phyloP scores from a whole-genome alignment of 2,797 vertebrate genomes.

The Diglossa cyanea region DNA sequence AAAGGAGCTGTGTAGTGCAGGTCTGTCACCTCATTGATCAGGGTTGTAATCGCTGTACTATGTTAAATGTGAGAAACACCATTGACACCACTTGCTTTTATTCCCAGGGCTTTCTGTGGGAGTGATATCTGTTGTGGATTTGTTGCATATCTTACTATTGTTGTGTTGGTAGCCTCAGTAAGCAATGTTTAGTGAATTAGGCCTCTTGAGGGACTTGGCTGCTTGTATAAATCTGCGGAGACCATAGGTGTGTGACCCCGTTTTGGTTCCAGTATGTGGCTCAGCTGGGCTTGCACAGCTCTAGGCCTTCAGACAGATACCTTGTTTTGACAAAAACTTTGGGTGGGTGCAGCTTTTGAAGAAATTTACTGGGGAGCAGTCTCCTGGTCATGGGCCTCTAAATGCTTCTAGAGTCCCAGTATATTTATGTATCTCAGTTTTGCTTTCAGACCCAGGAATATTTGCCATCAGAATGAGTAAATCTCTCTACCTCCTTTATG shows the following conservation, averaged over 20 bases:
- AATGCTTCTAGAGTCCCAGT: neutral
- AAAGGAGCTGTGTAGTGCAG: neutral
- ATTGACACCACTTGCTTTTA: neutral
- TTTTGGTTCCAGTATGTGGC: neutral
- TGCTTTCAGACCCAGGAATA: neutral
- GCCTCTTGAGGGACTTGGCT: neutral
- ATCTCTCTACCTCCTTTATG: neutral
- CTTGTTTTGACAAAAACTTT: neutral
- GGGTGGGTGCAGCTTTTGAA: neutral
- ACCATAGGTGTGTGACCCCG: neutral
- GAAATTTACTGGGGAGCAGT: neutral
- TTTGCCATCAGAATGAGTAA: neutral
- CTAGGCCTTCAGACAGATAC: neutral
- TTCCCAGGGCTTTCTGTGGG: neutral
- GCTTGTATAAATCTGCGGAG: neutral
- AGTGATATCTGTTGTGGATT: neutral
- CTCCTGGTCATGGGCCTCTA: neutral
- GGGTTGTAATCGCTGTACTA: accelerated
- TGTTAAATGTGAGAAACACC: neutral
- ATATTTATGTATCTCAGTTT: neutral
- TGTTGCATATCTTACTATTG: neutral
- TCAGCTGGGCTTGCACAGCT: neutral
- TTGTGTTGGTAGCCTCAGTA: neutral
- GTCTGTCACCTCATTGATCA: neutral
- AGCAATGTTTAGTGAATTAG: neutral